Base-by-base conservation (phyloP, 2,797 vertebrate species). In the Chelonia mydas region DNA sequence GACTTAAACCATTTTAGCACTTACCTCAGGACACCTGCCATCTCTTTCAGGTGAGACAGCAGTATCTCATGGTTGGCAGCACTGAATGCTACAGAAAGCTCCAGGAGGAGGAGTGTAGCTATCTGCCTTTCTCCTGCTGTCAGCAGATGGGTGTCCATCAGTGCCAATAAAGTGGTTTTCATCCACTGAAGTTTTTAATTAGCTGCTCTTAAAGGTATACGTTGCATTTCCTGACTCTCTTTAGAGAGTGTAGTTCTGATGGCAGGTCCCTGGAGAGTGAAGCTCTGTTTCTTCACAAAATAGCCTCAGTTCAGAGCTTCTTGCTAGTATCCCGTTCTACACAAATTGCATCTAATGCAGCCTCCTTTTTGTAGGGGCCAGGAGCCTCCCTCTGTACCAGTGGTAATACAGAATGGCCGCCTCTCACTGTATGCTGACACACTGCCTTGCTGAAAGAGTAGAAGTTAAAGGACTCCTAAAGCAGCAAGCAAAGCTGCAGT, bases 111-210 rank as follows among this genome's bases (percentile, higher is more conserved):
- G 82, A 93, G 88, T 93, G 90, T 45, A 6, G 51, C 85, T 92
- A 37, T 87, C 53, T 92, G 72, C 54, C 93, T 61, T 92, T 51
- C 74, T 84, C 96, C 90, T 80, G 87, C 74, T 91, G 82, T 82
- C 89, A 95, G 78, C 86, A 87, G 74, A 54, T 41, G 77, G 87
- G 37, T 78, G 74, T 94, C 92, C 93, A 55, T 91, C 54, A 31
- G 25, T 27, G 25, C 41, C 25, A 37, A 74, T 37, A 74, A 54
- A 41, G 81, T 65, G 85, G 54, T 90, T 93, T 93, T 84, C 51
- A 79, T 86, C 76, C 0, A 0, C 49, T 90, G 57, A 89, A 83
- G 84, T 90, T 84, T 91, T 95, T 93, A 88, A 95, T 95, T 92
- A 95, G 84, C 31, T 72, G 47, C 45, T 95, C 91, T 74, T 12